A percentile compares a stretch with the other conserved stretches of the same genome.
These are phyloP conservation scores for Pseudotriccus pelzelni DNA, from an alignment of 2,797 vertebrate species.

Conservation along the genomic window DNA sequence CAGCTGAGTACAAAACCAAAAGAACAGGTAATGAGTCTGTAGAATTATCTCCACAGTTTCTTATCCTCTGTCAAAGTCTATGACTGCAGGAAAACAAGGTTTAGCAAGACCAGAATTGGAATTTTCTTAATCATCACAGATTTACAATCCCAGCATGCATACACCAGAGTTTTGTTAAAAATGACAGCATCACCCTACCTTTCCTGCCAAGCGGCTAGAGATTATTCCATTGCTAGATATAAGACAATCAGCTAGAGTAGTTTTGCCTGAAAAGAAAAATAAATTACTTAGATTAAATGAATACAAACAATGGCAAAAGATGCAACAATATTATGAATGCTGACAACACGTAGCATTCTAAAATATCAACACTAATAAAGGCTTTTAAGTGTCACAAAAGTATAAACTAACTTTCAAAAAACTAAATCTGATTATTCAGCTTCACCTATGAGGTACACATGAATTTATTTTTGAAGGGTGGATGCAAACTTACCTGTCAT, in stretches of 20 bases:
- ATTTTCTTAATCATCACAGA: background rate
- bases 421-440: fast-evolving
- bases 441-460: background rate
- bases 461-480: background rate
- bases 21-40: background rate
- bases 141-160: background rate
- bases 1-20: constrained; percentile 74
- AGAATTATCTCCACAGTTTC: background rate
- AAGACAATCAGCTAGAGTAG: constrained; percentile 93
- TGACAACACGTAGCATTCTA: background rate
- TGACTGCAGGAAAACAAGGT: fast-evolving
- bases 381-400: fast-evolving
- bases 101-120: background rate
- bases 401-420: background rate
- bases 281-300: background rate
- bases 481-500: background rate
- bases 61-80: background rate
- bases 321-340: background rate
- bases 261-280: constrained; percentile 86
- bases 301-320: background rate
- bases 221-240: constrained; percentile 97
- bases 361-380: background rate
- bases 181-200: constrained; percentile 76
- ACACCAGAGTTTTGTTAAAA: background rate
- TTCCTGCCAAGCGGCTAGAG: constrained; percentile 91